Percentiles rank a stretch among this genome's conserved stretches.
Evolutionary conservation across 1,140 invertebrate genomes (phyloP).

Genomic region (Ceratosolen solmsi): DNA sequence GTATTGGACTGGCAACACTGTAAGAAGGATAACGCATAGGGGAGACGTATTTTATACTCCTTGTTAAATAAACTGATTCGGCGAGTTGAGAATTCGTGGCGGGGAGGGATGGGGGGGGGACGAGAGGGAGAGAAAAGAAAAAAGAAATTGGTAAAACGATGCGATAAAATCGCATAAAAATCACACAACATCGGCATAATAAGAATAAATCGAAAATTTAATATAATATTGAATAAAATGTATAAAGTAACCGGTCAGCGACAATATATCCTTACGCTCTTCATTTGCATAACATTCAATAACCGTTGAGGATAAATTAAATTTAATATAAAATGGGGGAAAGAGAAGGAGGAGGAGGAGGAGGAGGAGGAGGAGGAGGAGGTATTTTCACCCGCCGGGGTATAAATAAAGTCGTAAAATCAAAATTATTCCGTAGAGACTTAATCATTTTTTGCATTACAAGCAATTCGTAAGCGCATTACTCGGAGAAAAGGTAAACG

Average conservation of each 20-base stretch:
- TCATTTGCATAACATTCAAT: not conserved
- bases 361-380: too few relatives aligned
- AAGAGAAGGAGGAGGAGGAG: not conserved
- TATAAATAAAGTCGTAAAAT: conserved; percentile 32
- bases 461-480: conserved; percentile 17
- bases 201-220: not conserved
- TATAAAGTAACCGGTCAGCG: not conserved
- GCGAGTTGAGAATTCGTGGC: too few relatives aligned
- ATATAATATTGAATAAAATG: not conserved
- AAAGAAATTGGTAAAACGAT: too few relatives aligned
- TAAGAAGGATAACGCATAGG: too few relatives aligned
- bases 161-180: too few relatives aligned
- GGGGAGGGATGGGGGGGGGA: too few relatives aligned
- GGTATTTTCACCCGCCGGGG: not conserved
- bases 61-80: too few relatives aligned
- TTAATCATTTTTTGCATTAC: conserved; percentile 33
- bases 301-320: not conserved
- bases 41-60: too few relatives aligned
- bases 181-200: too few relatives aligned
- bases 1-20: too few relatives aligned
- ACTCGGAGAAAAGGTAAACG: not conserved
- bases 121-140: too few relatives aligned
- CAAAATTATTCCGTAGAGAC: not conserved
- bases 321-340: not conserved
- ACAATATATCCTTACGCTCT: not conserved